Conservation (phyloP, 2,888 invertebrate species). For the Ellobium chinense region DNA sequence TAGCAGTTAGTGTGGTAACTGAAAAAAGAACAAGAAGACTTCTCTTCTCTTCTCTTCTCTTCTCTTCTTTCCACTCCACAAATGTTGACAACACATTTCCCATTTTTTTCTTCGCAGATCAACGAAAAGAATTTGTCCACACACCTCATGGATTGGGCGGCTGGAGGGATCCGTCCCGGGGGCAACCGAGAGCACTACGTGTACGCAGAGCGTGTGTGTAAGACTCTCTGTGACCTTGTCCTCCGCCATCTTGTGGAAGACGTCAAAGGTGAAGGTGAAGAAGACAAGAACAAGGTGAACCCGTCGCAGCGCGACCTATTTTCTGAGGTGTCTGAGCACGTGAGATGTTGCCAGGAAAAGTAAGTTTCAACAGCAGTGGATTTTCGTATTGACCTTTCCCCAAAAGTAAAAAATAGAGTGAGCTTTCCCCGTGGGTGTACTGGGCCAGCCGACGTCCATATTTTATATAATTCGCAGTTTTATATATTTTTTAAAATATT, state of each 20-base stretch:
- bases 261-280: neutral
- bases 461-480: too few relatives aligned
- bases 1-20: too few relatives aligned
- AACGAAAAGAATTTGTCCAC: neutral
- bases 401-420: too few relatives aligned
- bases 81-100: too few relatives aligned
- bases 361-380: slow-evolving; percentile 46
- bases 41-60: too few relatives aligned
- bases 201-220: slow-evolving; percentile 69
- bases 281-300: slow-evolving; percentile 34
- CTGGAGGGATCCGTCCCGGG: slow-evolving; percentile 62
- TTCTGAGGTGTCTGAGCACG: slow-evolving; percentile 71
- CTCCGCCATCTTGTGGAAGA: slow-evolving; percentile 52
- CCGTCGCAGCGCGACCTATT: slow-evolving; percentile 57
- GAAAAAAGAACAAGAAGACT: too few relatives aligned
- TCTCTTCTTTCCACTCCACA: too few relatives aligned
- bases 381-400: too few relatives aligned
- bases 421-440: too few relatives aligned
- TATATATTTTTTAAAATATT: too few relatives aligned
- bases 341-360: slow-evolving; percentile 69
- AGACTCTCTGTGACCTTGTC: slow-evolving; percentile 60
- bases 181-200: slow-evolving; percentile 63
- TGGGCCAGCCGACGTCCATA: too few relatives aligned
- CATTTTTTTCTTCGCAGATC: neutral
- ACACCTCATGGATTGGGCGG: slow-evolving; percentile 64